Evolutionary conservation across 2,113 vertebrate species (phyloP).

Genomic region (Cyanoramphus novaezelandiae): DNA sequence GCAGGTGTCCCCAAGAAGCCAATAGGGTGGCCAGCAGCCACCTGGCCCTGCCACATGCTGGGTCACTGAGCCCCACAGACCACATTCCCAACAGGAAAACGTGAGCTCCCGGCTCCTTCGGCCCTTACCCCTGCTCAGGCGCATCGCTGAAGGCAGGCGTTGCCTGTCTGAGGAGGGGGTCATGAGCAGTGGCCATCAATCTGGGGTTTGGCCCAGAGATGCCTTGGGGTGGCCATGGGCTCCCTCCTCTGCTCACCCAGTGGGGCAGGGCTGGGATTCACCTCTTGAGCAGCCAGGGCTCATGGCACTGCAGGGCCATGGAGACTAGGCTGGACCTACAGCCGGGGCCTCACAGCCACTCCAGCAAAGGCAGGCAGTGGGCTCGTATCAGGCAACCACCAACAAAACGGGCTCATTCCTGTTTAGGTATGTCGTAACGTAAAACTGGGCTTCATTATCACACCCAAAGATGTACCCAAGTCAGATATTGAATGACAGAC

Average conservation of each 20-base stretch:
- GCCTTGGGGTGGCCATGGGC: not conserved
- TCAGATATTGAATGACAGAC: not conserved
- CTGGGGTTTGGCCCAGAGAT: not conserved
- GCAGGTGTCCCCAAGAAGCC: not conserved
- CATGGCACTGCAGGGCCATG: fast-evolving
- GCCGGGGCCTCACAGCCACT: fast-evolving
- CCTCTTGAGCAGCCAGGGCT: not conserved
- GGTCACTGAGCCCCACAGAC: fast-evolving
- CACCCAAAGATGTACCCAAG: fast-evolving
- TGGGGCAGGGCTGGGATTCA: fast-evolving
- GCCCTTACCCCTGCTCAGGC: not conserved
- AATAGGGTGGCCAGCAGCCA: fast-evolving
- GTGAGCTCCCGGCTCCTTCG: not conserved
- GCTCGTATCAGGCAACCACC: too few species aligned
- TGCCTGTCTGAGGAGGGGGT: too few species aligned
- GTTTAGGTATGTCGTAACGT: fast-evolving
- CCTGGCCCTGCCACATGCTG: not conserved
- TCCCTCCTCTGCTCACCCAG: not conserved
- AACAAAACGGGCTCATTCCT: not conserved
- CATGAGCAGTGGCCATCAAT: not conserved
- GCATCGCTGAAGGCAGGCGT: not conserved
- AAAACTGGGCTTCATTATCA: not conserved
- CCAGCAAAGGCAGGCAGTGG: fast-evolving
- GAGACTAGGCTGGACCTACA: not conserved
- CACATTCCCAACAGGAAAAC: not conserved